Evolutionary conservation across 2,113 vertebrate genomes (phyloP), one percentile per base, ranked within the genome.

Genomic region (Tetraodon nigroviridis): DNA sequence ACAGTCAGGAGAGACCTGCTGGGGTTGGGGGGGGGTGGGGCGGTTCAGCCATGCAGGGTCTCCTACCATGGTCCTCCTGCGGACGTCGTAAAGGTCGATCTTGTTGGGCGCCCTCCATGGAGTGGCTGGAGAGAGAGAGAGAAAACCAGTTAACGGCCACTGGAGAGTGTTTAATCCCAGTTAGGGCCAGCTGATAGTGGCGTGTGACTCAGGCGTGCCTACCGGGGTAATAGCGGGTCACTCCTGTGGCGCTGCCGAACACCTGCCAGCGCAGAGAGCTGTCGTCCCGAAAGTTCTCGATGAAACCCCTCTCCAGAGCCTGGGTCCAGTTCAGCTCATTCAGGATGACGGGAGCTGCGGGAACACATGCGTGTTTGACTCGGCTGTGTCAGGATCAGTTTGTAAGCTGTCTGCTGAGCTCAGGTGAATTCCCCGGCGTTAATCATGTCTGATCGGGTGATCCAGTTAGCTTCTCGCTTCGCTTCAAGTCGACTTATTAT

Each of bases 281-380:
- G 85, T 99, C 97, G 44, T 94, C 94, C 49, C 92, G 90, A 0
- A 92, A 88, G 82, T 99, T 99, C 68, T 96, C 93, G 0, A 95
- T 94, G 84, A 99, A 99, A 22, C 97, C 92, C 0, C 93, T 90
- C 85, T 99, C 97, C 86, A 99, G 87, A 0, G 94, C 92, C 71
- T 97, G 94, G 0, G 97, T 99, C 97, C 96, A 99, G 90, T 96
- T 98, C 64, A 98, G 85, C 82, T 99, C 97, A 0, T 99, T 98
- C 18, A 98, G 91, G 80, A 98, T 98, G 54, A 96, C 90, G 0
- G 96, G 96, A 52, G 96, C 97, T 98, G 58, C 44, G 18, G 47
- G 66, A 32, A 73, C 40, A 67, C 40, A 61, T 16, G 49, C 3
- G 32, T 37, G 55, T 40, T 1, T 42, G 1, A 61, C 61, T 49